These are phyloP conservation scores for Brachyhypopomus occidentalis DNA, from an alignment of 2,113 vertebrate species.

Conservation along the genomic window DNA sequence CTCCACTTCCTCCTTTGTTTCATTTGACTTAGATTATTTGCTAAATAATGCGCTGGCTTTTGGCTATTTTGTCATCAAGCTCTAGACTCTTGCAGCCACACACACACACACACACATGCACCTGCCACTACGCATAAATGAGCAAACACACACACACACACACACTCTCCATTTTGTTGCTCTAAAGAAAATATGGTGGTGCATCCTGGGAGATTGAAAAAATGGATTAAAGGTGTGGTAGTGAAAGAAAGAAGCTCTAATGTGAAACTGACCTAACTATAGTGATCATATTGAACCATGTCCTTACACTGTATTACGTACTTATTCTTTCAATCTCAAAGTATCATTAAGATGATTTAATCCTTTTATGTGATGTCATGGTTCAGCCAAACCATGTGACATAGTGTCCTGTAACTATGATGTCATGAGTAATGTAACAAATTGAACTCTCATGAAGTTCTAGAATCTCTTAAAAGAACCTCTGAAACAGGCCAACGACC, in stretches of 20 bases:
- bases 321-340: no score
- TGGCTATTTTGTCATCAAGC: slow-evolving; percentile 26
- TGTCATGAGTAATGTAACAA: background rate
- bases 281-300: background rate
- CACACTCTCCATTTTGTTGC: slow-evolving; percentile 59
- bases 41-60: background rate
- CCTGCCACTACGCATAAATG: no score
- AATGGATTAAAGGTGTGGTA: slow-evolving; percentile 65
- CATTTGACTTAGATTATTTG: slow-evolving; percentile 10
- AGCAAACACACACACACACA: no score
- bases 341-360: no score
- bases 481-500: background rate
- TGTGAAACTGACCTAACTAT: background rate
- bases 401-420: background rate
- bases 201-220: slow-evolving; percentile 75
- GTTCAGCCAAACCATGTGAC: background rate
- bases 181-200: slow-evolving; percentile 75
- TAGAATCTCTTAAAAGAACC: background rate
- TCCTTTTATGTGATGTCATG: background rate
- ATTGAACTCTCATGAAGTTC: background rate
- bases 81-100: slow-evolving; percentile 35
- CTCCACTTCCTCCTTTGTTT: slow-evolving; percentile 27
- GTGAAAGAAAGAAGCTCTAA: slow-evolving; percentile 45
- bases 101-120: background rate
- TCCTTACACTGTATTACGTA: background rate